phyloP scores from a whole-genome alignment of 2,797 vertebrate species.

The Tenualosa thibaudeaui region DNA sequence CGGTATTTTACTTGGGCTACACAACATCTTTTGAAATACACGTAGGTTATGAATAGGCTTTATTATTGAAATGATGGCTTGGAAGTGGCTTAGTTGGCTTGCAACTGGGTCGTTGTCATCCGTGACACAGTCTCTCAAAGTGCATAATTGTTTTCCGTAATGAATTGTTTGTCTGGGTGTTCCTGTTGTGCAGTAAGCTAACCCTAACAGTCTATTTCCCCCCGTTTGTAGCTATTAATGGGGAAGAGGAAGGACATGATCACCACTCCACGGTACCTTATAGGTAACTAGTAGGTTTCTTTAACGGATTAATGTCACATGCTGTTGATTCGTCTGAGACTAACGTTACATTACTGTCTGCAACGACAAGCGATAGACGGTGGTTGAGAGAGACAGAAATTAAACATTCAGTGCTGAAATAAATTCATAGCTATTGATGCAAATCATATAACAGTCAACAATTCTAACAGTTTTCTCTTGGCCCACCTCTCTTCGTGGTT shows the following conservation, averaged over 20 bases:
- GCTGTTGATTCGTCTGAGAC: not conserved
- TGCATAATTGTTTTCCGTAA: no score
- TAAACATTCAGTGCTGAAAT: not conserved
- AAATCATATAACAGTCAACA: not conserved
- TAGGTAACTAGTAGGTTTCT: conserved; percentile 61
- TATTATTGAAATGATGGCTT: no score
- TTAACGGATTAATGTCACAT: not conserved
- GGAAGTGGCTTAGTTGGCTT: no score
- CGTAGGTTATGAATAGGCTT: no score
- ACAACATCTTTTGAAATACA: no score
- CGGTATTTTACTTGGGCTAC: no score
- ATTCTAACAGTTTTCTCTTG: no score
- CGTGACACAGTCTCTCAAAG: no score
- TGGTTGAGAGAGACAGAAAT: not conserved
- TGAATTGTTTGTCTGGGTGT: not conserved
- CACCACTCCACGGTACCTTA: conserved; percentile 72
- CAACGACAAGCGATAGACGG: not conserved
- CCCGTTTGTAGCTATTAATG: conserved; percentile 58
- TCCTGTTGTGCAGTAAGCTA: not conserved
- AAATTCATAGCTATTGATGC: not conserved
- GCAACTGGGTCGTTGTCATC: no score
- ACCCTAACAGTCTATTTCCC: not conserved
- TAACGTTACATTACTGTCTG: not conserved
- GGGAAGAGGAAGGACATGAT: conserved; percentile 82
- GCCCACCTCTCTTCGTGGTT: no score